Evolutionary conservation across 2,797 vertebrate species (phyloP).

Genomic region (Myotis pilosus): DNA sequence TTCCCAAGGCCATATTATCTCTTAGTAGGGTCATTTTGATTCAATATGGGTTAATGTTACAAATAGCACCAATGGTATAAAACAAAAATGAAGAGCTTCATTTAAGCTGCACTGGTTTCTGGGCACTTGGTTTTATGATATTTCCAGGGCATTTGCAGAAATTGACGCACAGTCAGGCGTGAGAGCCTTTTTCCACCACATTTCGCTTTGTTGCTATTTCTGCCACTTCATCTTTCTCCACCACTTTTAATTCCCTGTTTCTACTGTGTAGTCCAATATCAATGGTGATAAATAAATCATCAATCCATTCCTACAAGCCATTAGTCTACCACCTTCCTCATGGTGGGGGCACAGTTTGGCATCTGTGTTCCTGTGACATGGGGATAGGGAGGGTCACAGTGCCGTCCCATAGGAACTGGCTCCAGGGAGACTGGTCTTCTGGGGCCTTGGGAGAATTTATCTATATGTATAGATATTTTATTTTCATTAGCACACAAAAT

Average conservation of each 20-base stretch:
- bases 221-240: background rate
- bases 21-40: background rate
- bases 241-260: background rate
- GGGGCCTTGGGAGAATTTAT: background rate
- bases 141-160: background rate
- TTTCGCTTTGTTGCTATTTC: background rate
- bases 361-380: background rate
- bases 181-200: background rate
- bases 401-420: background rate
- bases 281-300: conserved; percentile 56
- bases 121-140: background rate
- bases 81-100: background rate
- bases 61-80: background rate
- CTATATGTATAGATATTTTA: background rate
- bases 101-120: background rate
- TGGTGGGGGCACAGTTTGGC: background rate
- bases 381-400: background rate
- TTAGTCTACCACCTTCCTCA: background rate
- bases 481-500: background rate
- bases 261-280: background rate
- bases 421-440: background rate
- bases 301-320: conserved; percentile 11
- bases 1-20: background rate
- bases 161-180: background rate
- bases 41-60: background rate